Percentiles rank a stretch among this genome's conserved stretches.
phyloP scores from a whole-genome alignment of 1,140 invertebrate genomes.

The Ceratosolen solmsi region DNA sequence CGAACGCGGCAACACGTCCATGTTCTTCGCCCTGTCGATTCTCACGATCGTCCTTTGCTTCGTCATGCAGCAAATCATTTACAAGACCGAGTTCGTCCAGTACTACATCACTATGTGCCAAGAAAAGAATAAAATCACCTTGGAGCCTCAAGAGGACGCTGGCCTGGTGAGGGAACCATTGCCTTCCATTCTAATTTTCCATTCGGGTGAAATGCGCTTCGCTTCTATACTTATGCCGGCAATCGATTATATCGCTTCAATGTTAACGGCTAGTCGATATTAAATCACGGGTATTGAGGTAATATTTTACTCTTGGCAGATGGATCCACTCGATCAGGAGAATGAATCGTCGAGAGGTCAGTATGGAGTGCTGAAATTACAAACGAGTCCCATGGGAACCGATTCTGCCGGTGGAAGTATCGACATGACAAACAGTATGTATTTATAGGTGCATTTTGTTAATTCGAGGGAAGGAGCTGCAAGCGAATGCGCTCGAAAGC shows the following conservation, averaged over 20 bases:
- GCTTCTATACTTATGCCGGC: too few relatives aligned
- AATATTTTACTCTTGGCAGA: slow-evolving; percentile 61
- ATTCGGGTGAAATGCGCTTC: too few relatives aligned
- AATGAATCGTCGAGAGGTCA: slow-evolving; percentile 72
- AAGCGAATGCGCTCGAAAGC: too few relatives aligned
- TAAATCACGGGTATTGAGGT: background rate
- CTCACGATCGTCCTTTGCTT: slow-evolving; percentile 83
- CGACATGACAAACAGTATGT: slow-evolving; percentile 61
- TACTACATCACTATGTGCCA: slow-evolving; percentile 85
- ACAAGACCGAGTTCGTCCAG: slow-evolving; percentile 86
- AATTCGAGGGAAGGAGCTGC: too few relatives aligned
- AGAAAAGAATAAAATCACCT: slow-evolving; percentile 81
- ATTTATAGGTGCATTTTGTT: background rate
- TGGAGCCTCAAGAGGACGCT: slow-evolving; percentile 86
- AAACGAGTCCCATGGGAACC: slow-evolving; percentile 71
- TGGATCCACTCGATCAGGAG: slow-evolving; percentile 74
- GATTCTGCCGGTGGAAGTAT: slow-evolving; percentile 64
- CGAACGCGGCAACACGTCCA: slow-evolving; percentile 84
- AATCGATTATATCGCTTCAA: too few relatives aligned
- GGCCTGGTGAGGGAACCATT: slow-evolving; percentile 77
- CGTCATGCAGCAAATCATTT: slow-evolving; percentile 82
- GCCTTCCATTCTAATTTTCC: too few relatives aligned
- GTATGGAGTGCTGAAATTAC: slow-evolving; percentile 77
- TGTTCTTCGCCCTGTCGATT: slow-evolving; percentile 88
- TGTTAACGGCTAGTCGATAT: too few relatives aligned